Evolutionary conservation across 2,797 vertebrate genomes (phyloP).

Genomic region (Crypturellus tataupa): DNA sequence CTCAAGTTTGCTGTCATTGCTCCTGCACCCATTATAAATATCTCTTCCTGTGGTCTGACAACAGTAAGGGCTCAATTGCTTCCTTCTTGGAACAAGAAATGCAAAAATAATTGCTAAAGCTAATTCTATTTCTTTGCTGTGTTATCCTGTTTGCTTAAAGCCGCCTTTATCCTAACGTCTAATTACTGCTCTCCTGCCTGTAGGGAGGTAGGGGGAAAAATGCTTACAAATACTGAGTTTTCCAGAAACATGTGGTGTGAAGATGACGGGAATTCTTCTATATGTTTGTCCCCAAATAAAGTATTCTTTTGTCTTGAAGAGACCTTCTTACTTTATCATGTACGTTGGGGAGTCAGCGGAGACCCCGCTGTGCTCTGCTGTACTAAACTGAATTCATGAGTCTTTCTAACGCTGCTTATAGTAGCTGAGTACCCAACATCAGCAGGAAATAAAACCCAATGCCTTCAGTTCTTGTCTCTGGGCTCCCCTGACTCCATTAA

Average conservation of each 20-base stretch:
- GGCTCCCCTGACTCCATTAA: background rate
- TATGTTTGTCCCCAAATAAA: background rate
- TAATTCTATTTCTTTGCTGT: background rate
- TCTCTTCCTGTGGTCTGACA: slow-evolving; percentile 18
- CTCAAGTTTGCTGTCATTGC: background rate
- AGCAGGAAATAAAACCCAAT: background rate
- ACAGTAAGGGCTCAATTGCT: background rate
- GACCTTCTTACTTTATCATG: background rate
- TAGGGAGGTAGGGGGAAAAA: background rate
- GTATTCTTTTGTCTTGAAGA: background rate
- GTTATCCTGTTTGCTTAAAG: slow-evolving; percentile 4
- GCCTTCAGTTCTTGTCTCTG: background rate
- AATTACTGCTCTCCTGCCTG: slow-evolving; percentile 33
- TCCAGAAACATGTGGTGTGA: background rate
- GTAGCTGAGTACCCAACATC: background rate
- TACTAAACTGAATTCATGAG: background rate
- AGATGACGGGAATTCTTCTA: slow-evolving; percentile 5
- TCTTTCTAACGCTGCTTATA: background rate
- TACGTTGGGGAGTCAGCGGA: background rate
- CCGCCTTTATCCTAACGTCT: slow-evolving; percentile 22
- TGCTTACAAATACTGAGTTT: background rate
- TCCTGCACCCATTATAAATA: background rate
- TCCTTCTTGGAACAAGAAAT: slow-evolving; percentile 28
- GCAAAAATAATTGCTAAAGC: background rate
- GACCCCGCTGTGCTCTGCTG: background rate